Evolutionary conservation across 2,113 vertebrate genomes (phyloP), one percentile per base, ranked within the genome.

Genomic region (Triplophysa siluroides): DNA sequence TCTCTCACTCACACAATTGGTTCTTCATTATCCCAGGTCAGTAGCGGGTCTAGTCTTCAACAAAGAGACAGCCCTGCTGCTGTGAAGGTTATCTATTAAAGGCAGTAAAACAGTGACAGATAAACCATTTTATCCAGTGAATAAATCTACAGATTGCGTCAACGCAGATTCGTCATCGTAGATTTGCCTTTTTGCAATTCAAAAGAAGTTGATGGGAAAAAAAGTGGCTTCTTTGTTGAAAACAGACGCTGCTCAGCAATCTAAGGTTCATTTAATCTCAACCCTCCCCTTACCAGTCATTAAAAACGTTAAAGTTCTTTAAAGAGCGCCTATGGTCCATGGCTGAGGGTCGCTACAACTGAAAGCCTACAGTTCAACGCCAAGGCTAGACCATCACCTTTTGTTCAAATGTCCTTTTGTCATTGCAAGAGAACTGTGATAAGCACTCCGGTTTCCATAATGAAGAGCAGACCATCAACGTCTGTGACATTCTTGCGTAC

Each of bases 401-500:
- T 4, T 58, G 52, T 70, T 47, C 18, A 69, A 60, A 21, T 54
- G n/a, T 54, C 52, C 41, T 52, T 38, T 62, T 54, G 62, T 24
- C 16, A 41, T 14, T 6, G 50, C 23, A 58, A 67, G 64, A 54
- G 47, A 26, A 14, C 41, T 9, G 6, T 38, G 19, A n/a, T 52
- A 23, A 41, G 50, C 41, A 43, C 61, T 11, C 66, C 38, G 67
- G 43, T 64, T 43, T 79, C 78, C 26, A 23, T 79, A 33, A 72
- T 41, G 26, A 69, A 65, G 24, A 24, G 68, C 8, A 56, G n/a
- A 43, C 50, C 71, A 45, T 68, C 21, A 81, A 81, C 74, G 54
- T 41, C 68, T 1, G 45, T 47, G 26, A 77, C 54, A 41, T 68
- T 45, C 26, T 70, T 56, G 21, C 24, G 21, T 60, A 38, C 69